A percentile compares a stretch with the other conserved stretches of the same genome.
phyloP scores from a whole-genome alignment of 1,140 invertebrate genomes.

The Drosophila malerkotliana region DNA sequence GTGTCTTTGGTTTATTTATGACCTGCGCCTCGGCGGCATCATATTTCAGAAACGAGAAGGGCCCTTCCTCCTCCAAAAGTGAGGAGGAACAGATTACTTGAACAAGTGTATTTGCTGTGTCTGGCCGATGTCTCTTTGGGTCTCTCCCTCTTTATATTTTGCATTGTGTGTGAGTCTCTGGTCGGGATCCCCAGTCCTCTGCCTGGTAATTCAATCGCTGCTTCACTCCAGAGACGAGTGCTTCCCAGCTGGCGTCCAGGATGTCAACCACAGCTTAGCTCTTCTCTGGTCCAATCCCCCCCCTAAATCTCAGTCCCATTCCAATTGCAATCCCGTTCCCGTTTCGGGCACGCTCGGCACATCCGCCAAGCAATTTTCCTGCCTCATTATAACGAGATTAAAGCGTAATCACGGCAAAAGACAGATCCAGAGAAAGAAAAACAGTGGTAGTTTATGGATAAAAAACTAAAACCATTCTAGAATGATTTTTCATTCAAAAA shows the following conservation, averaged over 20 bases:
- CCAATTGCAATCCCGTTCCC: conserved; percentile 26
- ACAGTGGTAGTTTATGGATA: neutral
- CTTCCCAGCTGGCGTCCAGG: conserved; percentile 70
- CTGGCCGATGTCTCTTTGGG: conserved; percentile 35
- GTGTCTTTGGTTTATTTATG: conserved; percentile 67
- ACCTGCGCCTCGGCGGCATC: conserved; percentile 72
- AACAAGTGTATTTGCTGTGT: conserved; percentile 72
- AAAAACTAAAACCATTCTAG: too few relatives aligned
- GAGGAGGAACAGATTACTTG: conserved; percentile 33
- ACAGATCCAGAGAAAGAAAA: conserved; percentile 21
- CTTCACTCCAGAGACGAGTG: conserved; percentile 52
- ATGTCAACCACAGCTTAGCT: conserved; percentile 68
- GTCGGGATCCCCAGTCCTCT: conserved; percentile 2
- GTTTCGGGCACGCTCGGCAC: conserved; percentile 61
- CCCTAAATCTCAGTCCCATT: neutral
- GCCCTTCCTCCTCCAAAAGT: conserved; percentile 1
- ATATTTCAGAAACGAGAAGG: conserved; percentile 62
- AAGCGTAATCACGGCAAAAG: conserved; percentile 67
- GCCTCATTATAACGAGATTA: conserved; percentile 78
- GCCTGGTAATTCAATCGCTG: conserved; percentile 64
- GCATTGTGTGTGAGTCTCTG: conserved; percentile 24
- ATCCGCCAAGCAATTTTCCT: conserved; percentile 70
- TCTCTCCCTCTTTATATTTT: conserved; percentile 17
- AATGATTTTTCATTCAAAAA: neutral
- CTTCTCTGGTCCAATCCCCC: neutral